Evolutionary conservation across 2,113 vertebrate species (phyloP), one percentile per base, ranked within the genome.

Genomic region (Phoenicopterus ruber): DNA sequence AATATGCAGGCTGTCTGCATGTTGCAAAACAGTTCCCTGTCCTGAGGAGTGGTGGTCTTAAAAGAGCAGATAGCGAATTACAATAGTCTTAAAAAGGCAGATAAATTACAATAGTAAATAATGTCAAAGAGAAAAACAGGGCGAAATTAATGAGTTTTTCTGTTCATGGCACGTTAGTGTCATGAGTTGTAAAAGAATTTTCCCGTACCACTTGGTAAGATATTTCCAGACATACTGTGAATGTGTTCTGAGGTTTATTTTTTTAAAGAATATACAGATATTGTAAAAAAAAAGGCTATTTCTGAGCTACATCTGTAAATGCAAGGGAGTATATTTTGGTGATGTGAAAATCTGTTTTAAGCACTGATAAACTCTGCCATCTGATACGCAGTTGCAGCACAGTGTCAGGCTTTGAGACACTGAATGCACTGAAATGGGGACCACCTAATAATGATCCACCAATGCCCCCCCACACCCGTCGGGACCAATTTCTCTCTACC

Each of bases 391-490:
- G 28, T 11, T 58, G 36, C 34, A 80, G 34, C 32, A 49, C 20
- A 40, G 16, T 19, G 25, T 36, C 50, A 66, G 55, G 49, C 34
- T 57, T 65, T 52, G 57, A 79, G 26, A 29, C 46, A 36, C 70
- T 36, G 70, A 73, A 63, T 5, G 29, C 40, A 14, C 18, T 70
- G 50, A 83, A 80, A 38, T 46, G 22, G 22, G 29, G 58, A 61
- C 47, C 50, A 46, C 16, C n/a, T 32, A 54, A 25, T 36, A 31
- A 55, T 20, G 11, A 86, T 73, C 13, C 52, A 7, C 7, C 29
- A 22, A 10, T 5, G 14, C 5, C 9, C 31, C 25, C 5, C 93
- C 18, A n/a, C 32, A 54, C 50, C 55, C 29, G 0, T 3, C 0
- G 16, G 74, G 67, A 92, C 32, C 0, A 0, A 28, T 81, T 94